Evolutionary conservation across 2,113 vertebrate species (phyloP).

Genomic region (Poeciliopsis retropinna): DNA sequence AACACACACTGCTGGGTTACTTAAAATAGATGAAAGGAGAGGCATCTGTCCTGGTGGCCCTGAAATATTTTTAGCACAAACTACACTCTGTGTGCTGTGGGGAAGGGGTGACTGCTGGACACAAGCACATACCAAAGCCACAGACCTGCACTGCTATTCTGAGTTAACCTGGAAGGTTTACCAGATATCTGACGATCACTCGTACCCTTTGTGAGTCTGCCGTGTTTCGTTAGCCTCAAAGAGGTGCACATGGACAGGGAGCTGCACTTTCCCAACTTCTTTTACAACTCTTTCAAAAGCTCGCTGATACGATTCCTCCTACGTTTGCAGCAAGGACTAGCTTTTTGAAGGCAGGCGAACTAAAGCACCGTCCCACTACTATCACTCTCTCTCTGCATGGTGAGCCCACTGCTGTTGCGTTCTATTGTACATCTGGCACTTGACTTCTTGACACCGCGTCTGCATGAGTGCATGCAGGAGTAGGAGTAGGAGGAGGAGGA

Average conservation of each 20-base stretch:
- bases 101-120: constrained; percentile 32
- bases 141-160: constrained; percentile 55
- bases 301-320: constrained; percentile 30
- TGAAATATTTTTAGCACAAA: constrained; percentile 77
- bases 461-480: constrained; percentile 9
- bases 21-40: constrained; percentile 74
- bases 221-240: neutral
- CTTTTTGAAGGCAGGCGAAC: constrained; percentile 66
- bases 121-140: constrained; percentile 59
- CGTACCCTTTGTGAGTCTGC: neutral
- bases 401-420: constrained; percentile 43
- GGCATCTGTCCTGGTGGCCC: constrained; percentile 51
- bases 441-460: constrained; percentile 48
- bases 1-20: constrained; percentile 62
- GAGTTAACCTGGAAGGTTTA: neutral
- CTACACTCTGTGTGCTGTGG: constrained; percentile 51
- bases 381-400: constrained; percentile 42
- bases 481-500: neutral
- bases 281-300: constrained; percentile 54
- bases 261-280: constrained; percentile 28
- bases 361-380: constrained; percentile 45
- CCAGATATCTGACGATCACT: neutral
- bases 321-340: constrained; percentile 48
- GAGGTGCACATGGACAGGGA: neutral
- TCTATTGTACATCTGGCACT: constrained; percentile 64